Conservation (phyloP, 2,113 vertebrate genomes). For the Chaetops frenatus region DNA sequence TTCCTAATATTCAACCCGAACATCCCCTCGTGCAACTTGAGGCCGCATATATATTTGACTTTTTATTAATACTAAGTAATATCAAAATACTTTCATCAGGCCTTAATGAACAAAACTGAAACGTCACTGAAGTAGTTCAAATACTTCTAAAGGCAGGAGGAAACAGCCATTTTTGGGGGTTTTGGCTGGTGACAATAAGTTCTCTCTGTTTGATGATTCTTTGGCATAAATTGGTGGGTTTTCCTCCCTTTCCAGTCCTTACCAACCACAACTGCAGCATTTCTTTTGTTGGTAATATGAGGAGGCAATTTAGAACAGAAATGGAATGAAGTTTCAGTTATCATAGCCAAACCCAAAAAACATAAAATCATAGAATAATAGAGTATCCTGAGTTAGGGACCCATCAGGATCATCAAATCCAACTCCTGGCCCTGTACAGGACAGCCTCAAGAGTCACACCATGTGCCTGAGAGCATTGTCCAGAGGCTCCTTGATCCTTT, state of each 20-base stretch:
- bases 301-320: neutral
- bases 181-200: neutral
- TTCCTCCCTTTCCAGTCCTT: neutral
- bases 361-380: neutral
- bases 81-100: neutral
- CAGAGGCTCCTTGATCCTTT: neutral
- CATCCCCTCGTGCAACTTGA: neutral
- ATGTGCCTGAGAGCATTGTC: neutral
- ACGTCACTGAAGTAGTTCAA: neutral
- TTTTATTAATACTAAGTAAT: neutral
- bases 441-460: neutral
- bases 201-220: neutral
- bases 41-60: neutral
- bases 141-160: neutral
- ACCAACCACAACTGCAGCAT: neutral
- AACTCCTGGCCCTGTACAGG: neutral
- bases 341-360: neutral
- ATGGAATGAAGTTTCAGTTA: neutral
- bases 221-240: neutral
- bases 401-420: neutral
- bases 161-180: accelerated
- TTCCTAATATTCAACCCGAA: neutral
- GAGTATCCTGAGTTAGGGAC: neutral
- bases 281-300: neutral
- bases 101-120: accelerated